Conservation (phyloP, 2,113 vertebrate species). For the Seriola dumerili region DNA sequence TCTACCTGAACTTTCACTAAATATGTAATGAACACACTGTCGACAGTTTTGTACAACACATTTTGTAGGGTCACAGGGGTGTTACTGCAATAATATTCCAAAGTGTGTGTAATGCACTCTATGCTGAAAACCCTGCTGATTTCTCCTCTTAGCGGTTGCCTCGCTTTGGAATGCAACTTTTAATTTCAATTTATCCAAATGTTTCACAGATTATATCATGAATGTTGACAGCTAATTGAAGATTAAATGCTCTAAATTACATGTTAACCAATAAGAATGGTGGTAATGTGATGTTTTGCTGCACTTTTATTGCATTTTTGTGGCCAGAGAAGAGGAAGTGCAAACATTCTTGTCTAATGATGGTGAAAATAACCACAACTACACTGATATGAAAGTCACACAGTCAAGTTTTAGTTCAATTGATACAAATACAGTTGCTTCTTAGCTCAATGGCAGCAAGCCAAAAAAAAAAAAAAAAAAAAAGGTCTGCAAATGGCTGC, state of each 20-base stretch:
- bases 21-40: slow-evolving; percentile 11
- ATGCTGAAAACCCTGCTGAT: background rate
- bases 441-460: slow-evolving; percentile 7
- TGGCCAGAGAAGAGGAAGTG: slow-evolving; percentile 62
- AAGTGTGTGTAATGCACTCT: background rate
- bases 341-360: slow-evolving; percentile 73
- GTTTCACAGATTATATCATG: slow-evolving; percentile 55
- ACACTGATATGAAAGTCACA: slow-evolving; percentile 50
- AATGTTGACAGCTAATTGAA: slow-evolving; percentile 62
- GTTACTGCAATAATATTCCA: background rate
- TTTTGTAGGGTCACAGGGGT: background rate
- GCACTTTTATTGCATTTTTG: slow-evolving; percentile 63
- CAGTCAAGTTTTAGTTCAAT: slow-evolving; percentile 34
- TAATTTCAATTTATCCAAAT: slow-evolving; percentile 40
- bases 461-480: background rate
- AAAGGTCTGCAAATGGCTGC: slow-evolving; percentile 33
- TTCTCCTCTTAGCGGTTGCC: background rate
- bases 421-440: slow-evolving; percentile 31
- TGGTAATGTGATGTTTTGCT: slow-evolving; percentile 71
- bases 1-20: background rate
- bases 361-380: slow-evolving; percentile 65
- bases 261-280: slow-evolving; percentile 66
- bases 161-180: slow-evolving; percentile 20
- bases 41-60: background rate
- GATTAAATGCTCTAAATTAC: slow-evolving; percentile 66